Evolutionary conservation across 2,797 vertebrate species (phyloP).

Genomic region (Platyrinchus mystaceus): DNA sequence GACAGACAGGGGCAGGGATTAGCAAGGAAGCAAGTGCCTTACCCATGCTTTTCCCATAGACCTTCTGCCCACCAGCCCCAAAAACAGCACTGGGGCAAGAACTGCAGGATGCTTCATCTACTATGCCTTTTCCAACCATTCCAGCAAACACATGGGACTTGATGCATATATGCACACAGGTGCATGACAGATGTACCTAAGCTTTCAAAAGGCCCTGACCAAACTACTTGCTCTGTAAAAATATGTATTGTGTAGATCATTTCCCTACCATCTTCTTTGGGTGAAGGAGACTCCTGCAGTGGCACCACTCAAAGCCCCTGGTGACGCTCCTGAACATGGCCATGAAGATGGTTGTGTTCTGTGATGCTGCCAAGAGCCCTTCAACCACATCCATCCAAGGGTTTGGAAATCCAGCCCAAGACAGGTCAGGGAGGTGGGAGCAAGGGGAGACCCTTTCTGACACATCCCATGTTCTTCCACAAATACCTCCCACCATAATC

Average conservation of each 20-base stretch:
- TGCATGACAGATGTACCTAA: fast-evolving
- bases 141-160: background rate
- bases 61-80: background rate
- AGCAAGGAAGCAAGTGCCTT: background rate
- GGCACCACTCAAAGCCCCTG: background rate
- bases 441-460: background rate
- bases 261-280: background rate
- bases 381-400: background rate
- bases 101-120: background rate
- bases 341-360: background rate
- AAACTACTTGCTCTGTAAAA: background rate
- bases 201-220: background rate
- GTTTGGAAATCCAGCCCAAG: background rate
- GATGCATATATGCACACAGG: fast-evolving
- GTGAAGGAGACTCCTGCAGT: background rate
- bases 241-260: background rate
- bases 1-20: fast-evolving
- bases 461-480: background rate
- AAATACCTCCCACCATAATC: background rate
- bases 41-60: background rate
- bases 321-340: background rate
- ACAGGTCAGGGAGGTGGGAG: background rate
- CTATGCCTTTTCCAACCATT: background rate
- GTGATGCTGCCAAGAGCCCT: background rate
- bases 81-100: background rate